These are phyloP conservation scores for Oophaga pumilio DNA, from an alignment of 2,113 vertebrate genomes.

Conservation along the genomic window DNA sequence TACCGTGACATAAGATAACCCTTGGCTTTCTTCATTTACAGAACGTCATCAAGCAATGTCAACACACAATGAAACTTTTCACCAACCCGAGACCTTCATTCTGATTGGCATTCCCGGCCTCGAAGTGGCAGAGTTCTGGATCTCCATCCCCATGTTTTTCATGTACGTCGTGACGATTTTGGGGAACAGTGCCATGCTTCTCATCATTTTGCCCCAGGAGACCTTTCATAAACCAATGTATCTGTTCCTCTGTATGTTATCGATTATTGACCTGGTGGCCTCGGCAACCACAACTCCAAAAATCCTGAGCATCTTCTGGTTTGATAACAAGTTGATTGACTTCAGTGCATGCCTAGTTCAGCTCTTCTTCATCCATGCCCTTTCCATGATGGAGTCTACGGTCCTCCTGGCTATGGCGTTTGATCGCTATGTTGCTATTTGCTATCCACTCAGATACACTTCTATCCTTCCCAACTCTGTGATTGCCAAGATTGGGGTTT, in stretches of 20 bases:
- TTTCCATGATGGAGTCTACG: slow-evolving; percentile 39
- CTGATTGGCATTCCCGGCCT: slow-evolving; percentile 32
- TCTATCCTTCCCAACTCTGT: slow-evolving; percentile 17
- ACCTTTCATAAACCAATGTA: slow-evolving; percentile 51
- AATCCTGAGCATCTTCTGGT: slow-evolving; percentile 50
- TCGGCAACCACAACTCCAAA: slow-evolving; percentile 42
- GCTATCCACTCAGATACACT: slow-evolving; percentile 47
- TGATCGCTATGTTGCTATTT: slow-evolving; percentile 56
- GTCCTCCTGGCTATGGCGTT: slow-evolving; percentile 50
- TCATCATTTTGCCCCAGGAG: slow-evolving; percentile 2
- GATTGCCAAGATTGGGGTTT: slow-evolving; percentile 30
- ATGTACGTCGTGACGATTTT: slow-evolving; percentile 27
- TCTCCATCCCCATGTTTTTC: slow-evolving; percentile 18
- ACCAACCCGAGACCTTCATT: slow-evolving; percentile 1
- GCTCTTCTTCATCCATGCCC: slow-evolving; percentile 49
- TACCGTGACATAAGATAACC: not conserved
- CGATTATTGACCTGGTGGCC: slow-evolving; percentile 40
- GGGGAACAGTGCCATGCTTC: slow-evolving; percentile 22
- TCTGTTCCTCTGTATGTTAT: slow-evolving; percentile 38
- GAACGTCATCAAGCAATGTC: not conserved
- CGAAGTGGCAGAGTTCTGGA: slow-evolving; percentile 6
- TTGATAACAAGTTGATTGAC: not conserved
- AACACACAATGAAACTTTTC: not conserved
- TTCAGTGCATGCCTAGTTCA: slow-evolving; percentile 40
- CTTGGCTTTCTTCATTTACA: not conserved